Evolutionary conservation across 2,888 invertebrate species (phyloP).

Genomic region (Myopa tessellatipennis): DNA sequence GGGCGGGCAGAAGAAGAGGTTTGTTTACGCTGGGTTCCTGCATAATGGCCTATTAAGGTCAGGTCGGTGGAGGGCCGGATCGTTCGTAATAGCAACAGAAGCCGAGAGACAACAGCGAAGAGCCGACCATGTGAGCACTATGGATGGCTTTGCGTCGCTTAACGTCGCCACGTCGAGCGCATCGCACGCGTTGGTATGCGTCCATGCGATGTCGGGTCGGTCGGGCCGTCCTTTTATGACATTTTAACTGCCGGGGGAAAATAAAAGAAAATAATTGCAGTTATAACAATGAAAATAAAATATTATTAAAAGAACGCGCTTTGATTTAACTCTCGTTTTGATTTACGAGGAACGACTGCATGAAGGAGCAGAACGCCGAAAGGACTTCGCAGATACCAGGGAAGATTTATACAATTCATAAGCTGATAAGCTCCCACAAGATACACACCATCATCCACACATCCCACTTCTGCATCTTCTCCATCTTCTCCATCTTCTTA

Average conservation of each 20-base stretch:
- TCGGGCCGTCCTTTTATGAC: slow-evolving; percentile 54
- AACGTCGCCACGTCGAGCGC: slow-evolving; percentile 6
- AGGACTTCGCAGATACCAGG: too few species aligned
- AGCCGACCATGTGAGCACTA: neutral
- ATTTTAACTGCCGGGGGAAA: slow-evolving; percentile 55
- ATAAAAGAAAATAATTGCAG: slow-evolving; percentile 51
- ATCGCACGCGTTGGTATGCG: slow-evolving; percentile 45
- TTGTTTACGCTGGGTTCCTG: neutral
- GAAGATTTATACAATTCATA: too few species aligned
- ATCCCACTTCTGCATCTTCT: too few species aligned
- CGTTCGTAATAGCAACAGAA: neutral
- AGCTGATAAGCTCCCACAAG: too few species aligned
- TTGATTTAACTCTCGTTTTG: too few species aligned
- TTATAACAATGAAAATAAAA: slow-evolving; percentile 54
- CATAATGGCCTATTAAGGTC: neutral
- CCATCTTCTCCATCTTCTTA: too few species aligned
- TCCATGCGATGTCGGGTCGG: slow-evolving; percentile 52
- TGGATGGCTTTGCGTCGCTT: neutral
- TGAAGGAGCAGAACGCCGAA: too few species aligned
- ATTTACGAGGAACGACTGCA: neutral
- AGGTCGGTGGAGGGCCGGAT: neutral
- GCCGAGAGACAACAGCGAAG: neutral
- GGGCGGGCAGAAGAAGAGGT: too few species aligned
- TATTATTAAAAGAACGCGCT: slow-evolving; percentile 51
- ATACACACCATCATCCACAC: too few species aligned